Base-by-base conservation (phyloP, 2,888 invertebrate genomes). In the Pyrrhosoma nymphula region DNA sequence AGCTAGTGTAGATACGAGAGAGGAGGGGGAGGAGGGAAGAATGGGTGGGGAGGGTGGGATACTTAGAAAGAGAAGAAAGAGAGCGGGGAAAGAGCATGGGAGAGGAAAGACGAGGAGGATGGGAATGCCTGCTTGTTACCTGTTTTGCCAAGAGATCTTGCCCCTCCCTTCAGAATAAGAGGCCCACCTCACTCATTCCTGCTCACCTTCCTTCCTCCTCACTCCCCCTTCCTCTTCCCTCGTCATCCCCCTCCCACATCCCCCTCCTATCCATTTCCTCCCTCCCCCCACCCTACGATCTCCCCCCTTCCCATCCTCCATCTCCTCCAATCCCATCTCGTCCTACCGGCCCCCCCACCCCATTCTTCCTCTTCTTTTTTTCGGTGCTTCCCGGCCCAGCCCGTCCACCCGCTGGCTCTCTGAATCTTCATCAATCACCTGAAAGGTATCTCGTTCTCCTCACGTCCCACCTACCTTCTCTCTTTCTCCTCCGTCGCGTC, bases 111-210 rank as follows among this genome's bases (percentile, higher is more conserved):
- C 14, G 60, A 91, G 56, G 60, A 60, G 60, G 23, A 60, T 35
- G 63, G 30, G 91, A 30, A 60, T 60, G 69, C n/a, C n/a, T 93
- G 93, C 69, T 93, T 75, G 93, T 93, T 93, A 93, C 93, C 93
- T 93, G 93, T 93, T 93, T 93, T 93, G 69, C 93, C 93, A 93
- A 63, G 93, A 69, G 23, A 39, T 60, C 90, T n/a, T 56, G 39
- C 60, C 90, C 90, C 93, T 93, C 69, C 93, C 93, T 47, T 60
- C 69, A 47, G 69, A 69, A 75, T 30, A 93, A n/a, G 14, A n/a
- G 30, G 39, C 20, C n/a, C 93, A 6, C 75, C 75, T 0, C 47
- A 12, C 39, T 23, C 26, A 0, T 23, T 55, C 89, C 12, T n/a
- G 0, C 88, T 39, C 47, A 47, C 47, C 88, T 39, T n/a, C 18